Evolutionary conservation across 2,888 invertebrate genomes (phyloP), one percentile per base, ranked within the genome.

Genomic region (Cheilosia grossa): DNA sequence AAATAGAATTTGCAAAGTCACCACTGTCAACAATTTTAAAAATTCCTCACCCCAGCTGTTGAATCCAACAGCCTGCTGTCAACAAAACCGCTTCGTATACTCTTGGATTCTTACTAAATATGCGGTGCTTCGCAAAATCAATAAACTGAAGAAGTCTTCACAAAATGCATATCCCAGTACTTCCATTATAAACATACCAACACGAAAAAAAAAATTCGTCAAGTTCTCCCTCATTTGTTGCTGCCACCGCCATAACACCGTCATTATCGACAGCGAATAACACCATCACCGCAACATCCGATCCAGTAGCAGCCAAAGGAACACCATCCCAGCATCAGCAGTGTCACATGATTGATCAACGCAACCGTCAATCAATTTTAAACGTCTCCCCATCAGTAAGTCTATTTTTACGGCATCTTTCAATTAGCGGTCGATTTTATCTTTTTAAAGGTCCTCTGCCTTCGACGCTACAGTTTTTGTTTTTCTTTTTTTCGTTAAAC

Each of bases 381-480:
- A 72, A 79, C 72, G 64, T 79, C 79, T 78, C 69, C 49, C 51
- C 70, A 49, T 79, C 78, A 47, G 56, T 64, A 53, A 49, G 67
- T 67, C 77, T 77, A 77, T 77, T 77, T 53, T 64, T 82, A 82
- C 78, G 78, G 78, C 82, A 82, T 82, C 79, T 82, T 82, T 82
- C 82, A 82, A 82, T 82, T 82, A 82, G 82, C 61, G 79, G 33
- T 51, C 51, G 64, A 49, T 15, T 56, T 33, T 63, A 42, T 53
- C n/a, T 58, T 47, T 58, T 58, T 27, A 4, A 70, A 47, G 70
- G 70, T 59, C 49, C 58, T 70, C 30, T 51, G 56, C 33, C 47
- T 56, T n/a, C 27, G 42, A 69, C 24, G 53, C 54, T 17, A 24
- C 42, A 47, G 7, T n/a, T n/a, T n/a, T n/a, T n/a, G n/a, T n/a